Percentiles rank a stretch among this genome's conserved stretches.
Evolutionary conservation across 2,797 vertebrate species (phyloP).

Genomic region (Sebastes vulpes): DNA sequence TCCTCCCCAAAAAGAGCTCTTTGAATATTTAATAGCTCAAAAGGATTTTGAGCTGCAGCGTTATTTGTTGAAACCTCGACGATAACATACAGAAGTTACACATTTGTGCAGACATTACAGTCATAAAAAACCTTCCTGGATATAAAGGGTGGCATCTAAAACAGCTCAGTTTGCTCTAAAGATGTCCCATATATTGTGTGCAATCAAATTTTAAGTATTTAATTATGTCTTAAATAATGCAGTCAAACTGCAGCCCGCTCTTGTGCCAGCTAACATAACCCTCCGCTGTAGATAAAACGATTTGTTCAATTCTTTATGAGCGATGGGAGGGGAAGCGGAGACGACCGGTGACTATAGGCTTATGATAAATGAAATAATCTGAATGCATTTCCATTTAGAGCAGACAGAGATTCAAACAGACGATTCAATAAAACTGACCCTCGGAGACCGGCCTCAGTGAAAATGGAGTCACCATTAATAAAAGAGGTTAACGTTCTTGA

Average conservation of each 20-base stretch:
- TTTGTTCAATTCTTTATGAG: conserved; percentile 69
- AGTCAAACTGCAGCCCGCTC: conserved; percentile 34
- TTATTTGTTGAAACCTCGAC: background rate
- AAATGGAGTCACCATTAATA: conserved; percentile 49
- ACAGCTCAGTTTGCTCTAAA: conserved; percentile 8
- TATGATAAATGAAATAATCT: conserved; percentile 66
- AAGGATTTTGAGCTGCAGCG: conserved; percentile 2
- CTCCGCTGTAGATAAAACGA: conserved; percentile 54
- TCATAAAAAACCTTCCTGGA: background rate
- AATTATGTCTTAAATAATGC: conserved; percentile 60
- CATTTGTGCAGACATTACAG: background rate
- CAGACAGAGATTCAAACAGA: conserved; percentile 55
- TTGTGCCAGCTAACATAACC: conserved; percentile 31
- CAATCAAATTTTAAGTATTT: conserved; percentile 39
- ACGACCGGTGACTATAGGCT: conserved; percentile 38
- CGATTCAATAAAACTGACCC: conserved; percentile 68
- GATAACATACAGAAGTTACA: background rate
- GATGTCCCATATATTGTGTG: background rate
- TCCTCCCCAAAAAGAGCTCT: background rate
- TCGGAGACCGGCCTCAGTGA: conserved; percentile 33
- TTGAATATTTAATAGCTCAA: conserved; percentile 23
- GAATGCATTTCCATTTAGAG: conserved; percentile 67
- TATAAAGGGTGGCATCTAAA: background rate
- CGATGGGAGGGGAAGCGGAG: conserved; percentile 19
- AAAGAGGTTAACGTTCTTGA: conserved; percentile 50